Percentiles rank a stretch among this genome's conserved stretches.
phyloP scores from a whole-genome alignment of 2,888 invertebrate species.

The Empis livida region DNA sequence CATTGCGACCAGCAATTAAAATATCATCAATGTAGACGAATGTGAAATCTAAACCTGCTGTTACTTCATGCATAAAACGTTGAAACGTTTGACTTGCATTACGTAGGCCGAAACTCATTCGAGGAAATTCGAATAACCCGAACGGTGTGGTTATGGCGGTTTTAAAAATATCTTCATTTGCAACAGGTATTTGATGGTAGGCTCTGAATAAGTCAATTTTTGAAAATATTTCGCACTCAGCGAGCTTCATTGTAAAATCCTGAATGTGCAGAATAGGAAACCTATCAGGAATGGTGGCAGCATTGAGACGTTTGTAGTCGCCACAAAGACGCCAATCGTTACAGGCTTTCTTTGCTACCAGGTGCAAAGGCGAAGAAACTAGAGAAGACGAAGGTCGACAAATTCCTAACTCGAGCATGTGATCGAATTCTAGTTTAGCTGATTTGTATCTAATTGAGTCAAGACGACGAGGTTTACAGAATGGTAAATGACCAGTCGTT shows the following conservation, averaged over 20 bases:
- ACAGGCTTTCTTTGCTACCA: constrained; percentile 5
- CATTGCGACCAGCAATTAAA: constrained; percentile 14
- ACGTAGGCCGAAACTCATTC: constrained; percentile 19
- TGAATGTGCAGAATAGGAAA: constrained; percentile 4
- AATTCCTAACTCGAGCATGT: constrained; percentile 1
- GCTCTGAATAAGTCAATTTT: constrained; percentile 4
- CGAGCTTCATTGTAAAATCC: constrained; percentile 4
- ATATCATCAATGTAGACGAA: constrained; percentile 25
- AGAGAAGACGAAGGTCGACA: constrained; percentile 6
- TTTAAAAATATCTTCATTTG: constrained; percentile 22
- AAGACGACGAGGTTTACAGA: constrained; percentile 7
- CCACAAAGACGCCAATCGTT: constrained; percentile 5
- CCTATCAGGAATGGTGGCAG: constrained; percentile 3
- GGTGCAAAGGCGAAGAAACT: constrained; percentile 7
- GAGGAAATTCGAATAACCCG: constrained; percentile 24
- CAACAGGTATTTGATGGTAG: constrained; percentile 25
- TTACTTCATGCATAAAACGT: constrained; percentile 22
- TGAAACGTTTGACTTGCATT: constrained; percentile 29
- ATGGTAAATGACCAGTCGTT: constrained; percentile 11
- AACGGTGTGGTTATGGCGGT: constrained; percentile 28
- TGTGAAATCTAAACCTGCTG: constrained; percentile 16
- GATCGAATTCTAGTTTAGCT: constrained; percentile 10
- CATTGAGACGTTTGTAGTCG: constrained; percentile 4
- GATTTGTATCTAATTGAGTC: constrained; percentile 9
- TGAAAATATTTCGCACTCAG: constrained; percentile 3